These are phyloP conservation scores for Saccopteryx leptura DNA, from an alignment of 2,113 vertebrate genomes.

Conservation along the genomic window DNA sequence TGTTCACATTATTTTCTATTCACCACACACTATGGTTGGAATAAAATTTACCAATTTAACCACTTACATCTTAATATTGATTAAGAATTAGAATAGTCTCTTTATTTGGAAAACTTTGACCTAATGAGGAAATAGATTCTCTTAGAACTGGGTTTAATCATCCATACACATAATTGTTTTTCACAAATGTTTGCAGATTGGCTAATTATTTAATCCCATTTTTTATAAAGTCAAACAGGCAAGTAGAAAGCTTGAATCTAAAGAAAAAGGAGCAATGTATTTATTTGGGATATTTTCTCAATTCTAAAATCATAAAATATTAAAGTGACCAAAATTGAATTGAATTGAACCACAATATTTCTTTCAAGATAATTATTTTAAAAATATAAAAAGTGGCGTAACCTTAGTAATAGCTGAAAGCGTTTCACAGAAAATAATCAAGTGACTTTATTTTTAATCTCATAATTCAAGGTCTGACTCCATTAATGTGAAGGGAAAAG, in stretches of 20 bases:
- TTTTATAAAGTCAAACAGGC: not conserved
- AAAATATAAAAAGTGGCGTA: not conserved
- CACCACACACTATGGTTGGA: not conserved
- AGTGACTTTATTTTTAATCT: conserved; percentile 28
- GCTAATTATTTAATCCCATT: not conserved
- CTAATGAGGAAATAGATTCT: not conserved
- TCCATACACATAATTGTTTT: not conserved
- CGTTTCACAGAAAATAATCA: conserved; percentile 44
- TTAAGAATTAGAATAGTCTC: conserved; percentile 28
- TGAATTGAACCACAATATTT: not conserved
- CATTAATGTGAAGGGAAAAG: not conserved
- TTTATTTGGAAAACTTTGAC: not conserved
- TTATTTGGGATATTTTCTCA: conserved; percentile 6
- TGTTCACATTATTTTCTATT: conserved; percentile 14
- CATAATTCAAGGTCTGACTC: conserved; percentile 27
- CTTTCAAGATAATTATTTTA: conserved; percentile 33
- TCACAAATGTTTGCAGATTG: not conserved
- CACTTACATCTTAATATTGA: not conserved
- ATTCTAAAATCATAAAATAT: conserved; percentile 25
- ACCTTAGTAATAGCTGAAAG: not conserved
- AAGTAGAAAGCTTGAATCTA: conserved; percentile 6
- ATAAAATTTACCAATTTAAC: not conserved
- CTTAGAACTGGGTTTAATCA: not conserved
- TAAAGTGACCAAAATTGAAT: conserved; percentile 30
- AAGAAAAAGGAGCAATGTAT: not conserved